phyloP scores from a whole-genome alignment of 37 sponge, comb jelly and placozoan species.

The Corticium candelabrum region DNA sequence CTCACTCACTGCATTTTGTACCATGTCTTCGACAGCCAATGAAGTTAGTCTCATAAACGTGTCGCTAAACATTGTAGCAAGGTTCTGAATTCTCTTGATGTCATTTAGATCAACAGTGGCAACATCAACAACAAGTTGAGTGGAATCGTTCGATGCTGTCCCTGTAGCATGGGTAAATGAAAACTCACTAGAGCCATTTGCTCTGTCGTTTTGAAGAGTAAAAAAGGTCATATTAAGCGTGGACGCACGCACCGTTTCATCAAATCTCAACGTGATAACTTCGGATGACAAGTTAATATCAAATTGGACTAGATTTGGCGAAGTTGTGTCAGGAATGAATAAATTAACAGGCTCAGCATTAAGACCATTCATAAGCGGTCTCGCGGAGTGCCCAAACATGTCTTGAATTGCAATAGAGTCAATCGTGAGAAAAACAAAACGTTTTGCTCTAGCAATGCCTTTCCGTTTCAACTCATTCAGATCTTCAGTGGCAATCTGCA shows the following conservation, averaged over 20 bases:
- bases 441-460: not conserved
- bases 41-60: constrained; percentile 47
- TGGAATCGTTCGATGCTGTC: not conserved
- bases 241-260: constrained; percentile 68
- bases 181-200: not conserved
- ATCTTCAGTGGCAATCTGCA: constrained; percentile 35
- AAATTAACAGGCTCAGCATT: constrained; percentile 30
- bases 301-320: constrained; percentile 30
- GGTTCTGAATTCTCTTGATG: constrained; percentile 49
- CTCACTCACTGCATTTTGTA: constrained; percentile 29
- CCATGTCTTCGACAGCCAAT: constrained; percentile 48
- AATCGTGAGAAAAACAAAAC: constrained; percentile 38
- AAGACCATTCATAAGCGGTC: constrained; percentile 32
- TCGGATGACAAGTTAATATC: constrained; percentile 73
- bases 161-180: not conserved
- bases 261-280: constrained; percentile 47
- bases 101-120: constrained; percentile 61
- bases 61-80: constrained; percentile 38
- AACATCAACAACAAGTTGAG: constrained; percentile 29
- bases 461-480: constrained; percentile 61
- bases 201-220: constrained; percentile 19
- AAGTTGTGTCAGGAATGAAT: constrained; percentile 54
- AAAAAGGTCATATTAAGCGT: constrained; percentile 51
- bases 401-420: constrained; percentile 47
- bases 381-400: constrained; percentile 52